phyloP scores from a whole-genome alignment of 2,113 vertebrate genomes.

The Thalassoma bifasciatum region DNA sequence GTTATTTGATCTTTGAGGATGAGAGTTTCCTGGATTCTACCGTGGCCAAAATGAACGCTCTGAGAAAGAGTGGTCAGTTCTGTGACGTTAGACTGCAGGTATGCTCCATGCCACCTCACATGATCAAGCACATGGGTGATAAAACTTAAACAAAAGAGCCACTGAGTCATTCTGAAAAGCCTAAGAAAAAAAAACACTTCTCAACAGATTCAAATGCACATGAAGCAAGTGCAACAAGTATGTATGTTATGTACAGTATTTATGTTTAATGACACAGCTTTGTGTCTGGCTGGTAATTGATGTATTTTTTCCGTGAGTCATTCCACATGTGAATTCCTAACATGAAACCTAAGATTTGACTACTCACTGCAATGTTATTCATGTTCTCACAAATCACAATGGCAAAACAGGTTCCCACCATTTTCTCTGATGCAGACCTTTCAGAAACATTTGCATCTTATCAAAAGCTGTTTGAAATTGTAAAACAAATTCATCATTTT shows the following conservation, averaged over 20 bases:
- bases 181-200: neutral
- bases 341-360: too few relatives aligned
- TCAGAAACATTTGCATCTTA: neutral
- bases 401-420: neutral
- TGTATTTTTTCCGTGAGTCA: neutral
- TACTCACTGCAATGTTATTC: neutral
- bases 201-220: neutral
- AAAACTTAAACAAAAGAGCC: neutral
- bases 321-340: neutral
- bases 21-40: slow-evolving; percentile 98
- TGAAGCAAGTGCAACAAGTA: neutral
- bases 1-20: slow-evolving; percentile 98
- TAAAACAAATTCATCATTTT: neutral
- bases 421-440: neutral
- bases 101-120: slow-evolving; percentile 33
- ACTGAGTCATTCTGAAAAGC: neutral
- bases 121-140: too few relatives aligned
- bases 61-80: slow-evolving; percentile 98
- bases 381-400: neutral
- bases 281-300: neutral
- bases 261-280: neutral
- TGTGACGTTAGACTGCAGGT: slow-evolving; percentile 99
- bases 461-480: neutral
- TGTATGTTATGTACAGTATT: neutral
- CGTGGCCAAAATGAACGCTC: slow-evolving; percentile 98